Conservation (phyloP, 2,888 invertebrate genomes). For the Trichacis sp. region DNA sequence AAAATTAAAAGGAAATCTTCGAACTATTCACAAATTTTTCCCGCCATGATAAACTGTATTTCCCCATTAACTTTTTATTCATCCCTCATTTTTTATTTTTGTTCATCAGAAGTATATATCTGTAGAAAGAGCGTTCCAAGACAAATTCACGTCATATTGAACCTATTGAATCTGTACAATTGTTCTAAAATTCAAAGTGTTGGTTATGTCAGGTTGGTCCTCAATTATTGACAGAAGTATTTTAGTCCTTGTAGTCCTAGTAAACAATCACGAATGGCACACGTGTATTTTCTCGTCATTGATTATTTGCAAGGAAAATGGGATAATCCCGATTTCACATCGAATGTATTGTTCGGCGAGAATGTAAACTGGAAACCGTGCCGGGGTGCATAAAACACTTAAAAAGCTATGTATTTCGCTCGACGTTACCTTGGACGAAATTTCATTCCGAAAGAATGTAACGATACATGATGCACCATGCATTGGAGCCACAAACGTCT, state of each 20-base stretch:
- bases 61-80: too few species aligned
- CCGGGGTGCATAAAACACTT: conserved; percentile 20
- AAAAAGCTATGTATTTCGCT: conserved; percentile 17
- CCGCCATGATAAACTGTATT: too few species aligned
- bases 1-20: too few species aligned
- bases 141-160: too few species aligned
- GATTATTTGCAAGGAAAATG: conserved; percentile 42
- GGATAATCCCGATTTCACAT: conserved; percentile 41
- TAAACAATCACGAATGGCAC: conserved; percentile 34
- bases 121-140: too few species aligned
- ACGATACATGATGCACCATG: conserved; percentile 5
- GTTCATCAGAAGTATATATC: too few species aligned
- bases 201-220: conserved; percentile 32
- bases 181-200: conserved; percentile 16
- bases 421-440: conserved; percentile 17
- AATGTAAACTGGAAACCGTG: conserved; percentile 27
- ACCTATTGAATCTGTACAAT: not conserved
- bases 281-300: conserved; percentile 41
- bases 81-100: too few species aligned
- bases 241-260: conserved; percentile 27
- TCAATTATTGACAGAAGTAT: conserved; percentile 32
- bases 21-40: too few species aligned
- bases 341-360: conserved; percentile 29
- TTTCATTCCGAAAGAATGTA: conserved; percentile 12
- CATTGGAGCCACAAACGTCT: not conserved